These are phyloP conservation scores for Clarias batrachus DNA, from an alignment of 2,113 vertebrate species.

Conservation along the genomic window DNA sequence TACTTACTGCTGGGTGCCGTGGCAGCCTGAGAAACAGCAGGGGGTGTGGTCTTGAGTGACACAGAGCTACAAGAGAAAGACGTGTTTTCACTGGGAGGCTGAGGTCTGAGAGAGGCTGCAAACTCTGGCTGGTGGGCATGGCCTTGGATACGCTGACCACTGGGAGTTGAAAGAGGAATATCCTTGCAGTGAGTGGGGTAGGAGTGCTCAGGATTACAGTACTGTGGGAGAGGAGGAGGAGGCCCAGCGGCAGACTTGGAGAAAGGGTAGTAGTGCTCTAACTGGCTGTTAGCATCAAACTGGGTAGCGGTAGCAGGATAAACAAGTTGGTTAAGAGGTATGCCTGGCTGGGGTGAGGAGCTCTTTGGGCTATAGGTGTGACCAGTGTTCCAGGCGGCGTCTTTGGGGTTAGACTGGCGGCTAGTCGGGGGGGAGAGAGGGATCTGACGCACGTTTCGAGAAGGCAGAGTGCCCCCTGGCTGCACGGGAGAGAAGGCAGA, in stretches of 20 bases:
- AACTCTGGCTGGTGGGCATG: constrained; percentile 64
- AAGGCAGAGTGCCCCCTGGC: constrained; percentile 66
- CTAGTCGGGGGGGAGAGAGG: constrained; percentile 77
- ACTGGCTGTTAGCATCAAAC: constrained; percentile 69
- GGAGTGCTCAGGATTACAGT: constrained; percentile 28
- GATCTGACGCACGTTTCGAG: constrained; percentile 74
- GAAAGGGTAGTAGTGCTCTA: constrained; percentile 67
- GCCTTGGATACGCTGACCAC: constrained; percentile 63
- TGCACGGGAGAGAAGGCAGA: constrained; percentile 80
- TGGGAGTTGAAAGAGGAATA: constrained; percentile 64
- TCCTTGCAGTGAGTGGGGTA: constrained; percentile 68
- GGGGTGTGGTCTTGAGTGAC: constrained; percentile 81
- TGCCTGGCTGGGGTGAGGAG: constrained; percentile 70
- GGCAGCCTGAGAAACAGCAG: constrained; percentile 81
- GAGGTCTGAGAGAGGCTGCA: constrained; percentile 73
- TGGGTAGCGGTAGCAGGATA: constrained; percentile 53
- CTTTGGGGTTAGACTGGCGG: constrained; percentile 66
- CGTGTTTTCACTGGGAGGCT: constrained; percentile 71
- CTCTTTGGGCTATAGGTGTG: constrained; percentile 72
- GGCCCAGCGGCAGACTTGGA: constrained; percentile 53
- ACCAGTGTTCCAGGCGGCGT: constrained; percentile 75
- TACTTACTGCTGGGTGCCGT: constrained; percentile 86
- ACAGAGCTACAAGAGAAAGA: constrained; percentile 82
- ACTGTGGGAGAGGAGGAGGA: constrained; percentile 57
- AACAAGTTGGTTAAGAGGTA: constrained; percentile 74